Evolutionary conservation across 2,797 vertebrate species (phyloP).

Genomic region (Stomatorhinus walkeri): DNA sequence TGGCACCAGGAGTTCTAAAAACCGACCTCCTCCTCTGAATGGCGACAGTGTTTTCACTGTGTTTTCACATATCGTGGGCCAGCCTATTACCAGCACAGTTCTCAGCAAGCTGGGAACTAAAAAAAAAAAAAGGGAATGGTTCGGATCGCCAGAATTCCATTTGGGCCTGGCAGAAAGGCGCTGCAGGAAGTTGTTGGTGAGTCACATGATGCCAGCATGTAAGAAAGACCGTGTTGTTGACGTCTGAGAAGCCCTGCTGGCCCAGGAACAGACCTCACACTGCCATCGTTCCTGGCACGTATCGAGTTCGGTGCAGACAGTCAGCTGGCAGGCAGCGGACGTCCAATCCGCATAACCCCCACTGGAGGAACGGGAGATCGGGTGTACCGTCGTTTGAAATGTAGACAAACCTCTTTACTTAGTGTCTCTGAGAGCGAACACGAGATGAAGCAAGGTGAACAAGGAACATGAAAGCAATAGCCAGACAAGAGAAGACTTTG

Average conservation of each 20-base stretch:
- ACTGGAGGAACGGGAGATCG: neutral
- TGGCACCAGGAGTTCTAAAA: neutral
- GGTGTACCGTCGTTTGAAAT: conserved; percentile 3
- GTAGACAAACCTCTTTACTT: conserved; percentile 14
- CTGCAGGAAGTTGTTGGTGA: neutral
- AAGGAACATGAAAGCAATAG: neutral
- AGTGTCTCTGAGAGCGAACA: neutral
- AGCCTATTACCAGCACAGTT: neutral
- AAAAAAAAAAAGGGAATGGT: neutral
- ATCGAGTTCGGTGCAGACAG: neutral
- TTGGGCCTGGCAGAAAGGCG: neutral
- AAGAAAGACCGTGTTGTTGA: neutral
- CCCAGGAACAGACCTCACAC: neutral
- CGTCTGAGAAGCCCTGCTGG: neutral
- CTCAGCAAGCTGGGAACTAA: neutral
- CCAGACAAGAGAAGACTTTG: neutral
- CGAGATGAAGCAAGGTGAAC: neutral
- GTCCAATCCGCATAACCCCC: neutral
- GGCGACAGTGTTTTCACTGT: neutral
- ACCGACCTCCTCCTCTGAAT: neutral
- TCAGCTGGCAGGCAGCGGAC: neutral
- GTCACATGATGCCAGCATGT: neutral
- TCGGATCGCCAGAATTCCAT: neutral
- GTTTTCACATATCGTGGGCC: neutral
- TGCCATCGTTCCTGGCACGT: neutral